Evolutionary conservation across 2,797 vertebrate genomes (phyloP), one percentile per base, ranked within the genome.

Genomic region (Spondyliosoma cantharus): DNA sequence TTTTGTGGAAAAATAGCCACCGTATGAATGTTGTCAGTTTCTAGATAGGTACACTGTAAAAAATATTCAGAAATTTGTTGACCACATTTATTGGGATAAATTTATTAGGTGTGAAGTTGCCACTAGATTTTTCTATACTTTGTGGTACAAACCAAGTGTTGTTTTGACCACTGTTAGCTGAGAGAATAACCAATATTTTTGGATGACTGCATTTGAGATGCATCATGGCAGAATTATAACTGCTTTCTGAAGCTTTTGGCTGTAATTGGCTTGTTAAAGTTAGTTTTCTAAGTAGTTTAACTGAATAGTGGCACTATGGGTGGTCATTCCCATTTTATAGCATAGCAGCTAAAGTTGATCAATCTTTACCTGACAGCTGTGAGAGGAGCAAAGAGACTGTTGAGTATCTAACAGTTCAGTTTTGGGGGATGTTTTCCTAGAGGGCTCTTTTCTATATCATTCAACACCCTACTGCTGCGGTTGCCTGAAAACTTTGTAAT

Each of bases 391-490:
- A 64, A 78, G 58, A 46, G 62, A 78, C 62, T 71, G 52, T 24
- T 45, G 43, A 57, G 29, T 52, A 27, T 63, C 42, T 25, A 37
- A 71, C 22, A 12, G 25, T 58, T 20, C 15, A 0, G 7, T 57
- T 57, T 45, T 60, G 3, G 29, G 56, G n/a, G 49, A 24, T 25
- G 66, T 71, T 84, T 80, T 81, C 60, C 56, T 43, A 54, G 73
- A 90, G 79, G 82, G 82, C 86, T 89, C 45, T 89, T 89, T 89
- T 86, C 58, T 87, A 87, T 71, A 61, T 80, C 61, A 81, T 83
- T 77, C 52, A 71, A 70, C 43, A 69, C 67, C 42, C 56, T 63
- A 61, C 66, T 76, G 69, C 80, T 89, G 82, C 69, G 87, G 86
- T 83, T 83, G 71, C 75, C 81, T 78, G 71, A 86, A 76, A 78